A percentile compares a stretch with the other conserved stretches of the same genome.
Evolutionary conservation across 2,113 vertebrate genomes (phyloP).

Genomic region (Prionailurus bengalensis): DNA sequence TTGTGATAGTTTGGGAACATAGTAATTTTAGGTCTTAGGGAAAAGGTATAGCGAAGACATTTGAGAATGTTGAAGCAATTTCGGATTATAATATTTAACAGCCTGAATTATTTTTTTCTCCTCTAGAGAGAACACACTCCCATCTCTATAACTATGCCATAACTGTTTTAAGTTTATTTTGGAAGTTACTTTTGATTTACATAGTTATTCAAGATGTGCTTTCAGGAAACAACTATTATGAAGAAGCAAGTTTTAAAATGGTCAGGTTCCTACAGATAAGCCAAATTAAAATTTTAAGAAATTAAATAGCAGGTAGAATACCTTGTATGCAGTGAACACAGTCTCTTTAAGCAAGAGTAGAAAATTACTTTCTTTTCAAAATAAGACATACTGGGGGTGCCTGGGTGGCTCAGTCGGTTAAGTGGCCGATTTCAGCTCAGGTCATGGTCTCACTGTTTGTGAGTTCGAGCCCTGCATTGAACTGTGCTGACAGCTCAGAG

Average conservation of each 20-base stretch:
- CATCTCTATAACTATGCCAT: not conserved
- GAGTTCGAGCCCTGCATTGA: too few relatives aligned
- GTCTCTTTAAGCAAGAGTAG: not conserved
- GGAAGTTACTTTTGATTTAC: conserved; percentile 9
- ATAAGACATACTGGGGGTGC: not conserved
- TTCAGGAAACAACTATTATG: conserved; percentile 28
- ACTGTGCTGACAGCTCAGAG: too few relatives aligned
- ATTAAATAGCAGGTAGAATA: not conserved
- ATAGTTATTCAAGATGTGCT: not conserved
- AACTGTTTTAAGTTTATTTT: not conserved
- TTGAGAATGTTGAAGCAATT: conserved; percentile 32
- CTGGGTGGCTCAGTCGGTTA: too few relatives aligned
- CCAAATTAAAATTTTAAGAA: not conserved
- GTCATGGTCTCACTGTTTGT: too few relatives aligned
- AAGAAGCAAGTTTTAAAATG: not conserved
- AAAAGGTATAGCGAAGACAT: not conserved
- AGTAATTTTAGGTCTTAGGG: conserved; percentile 14
- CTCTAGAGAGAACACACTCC: not conserved
- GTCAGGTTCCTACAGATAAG: not conserved
- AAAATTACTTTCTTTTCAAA: conserved; percentile 16
- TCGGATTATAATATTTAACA: not conserved
- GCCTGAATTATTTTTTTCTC: not conserved
- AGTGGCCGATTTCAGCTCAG: too few relatives aligned
- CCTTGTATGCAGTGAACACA: not conserved
- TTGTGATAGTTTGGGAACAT: not conserved